Evolutionary conservation across 92 coral and sea anemone species (phyloP), one percentile per base, ranked within the genome.

Genomic region (Epizoanthus illoricatus): DNA sequence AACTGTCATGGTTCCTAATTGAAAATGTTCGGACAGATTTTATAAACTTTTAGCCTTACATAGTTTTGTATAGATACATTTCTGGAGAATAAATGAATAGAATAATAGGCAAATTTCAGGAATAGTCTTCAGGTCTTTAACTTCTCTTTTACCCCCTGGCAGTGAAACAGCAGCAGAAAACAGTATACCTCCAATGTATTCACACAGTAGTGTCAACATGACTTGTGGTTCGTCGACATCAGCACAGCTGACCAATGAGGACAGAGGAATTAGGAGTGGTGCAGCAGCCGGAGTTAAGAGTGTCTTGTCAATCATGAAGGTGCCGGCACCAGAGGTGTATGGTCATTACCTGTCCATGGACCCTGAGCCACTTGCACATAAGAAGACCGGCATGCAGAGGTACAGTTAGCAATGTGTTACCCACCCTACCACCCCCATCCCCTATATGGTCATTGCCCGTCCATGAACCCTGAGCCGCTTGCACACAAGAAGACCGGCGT

Each of bases 371-470:
- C 87, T 97, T n/a, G 83, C 89, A 75, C 90, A 82, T 58, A 97
- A 94, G 92, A 97, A 86, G 86, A 76, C 86, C 19, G 98, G 98
- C 17, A 73, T 96, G 43, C 99, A 96, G 72, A 96, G 98, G 99
- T 95, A 85, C 67, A 7, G 56, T 43, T 12, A 1, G 10, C 9
- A 69, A 39, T 69, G 74, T 36, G 62, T 19, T 40, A 69, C 12
- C 36, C 17, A 41, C 82, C 47, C 47, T n/a, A n/a, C n/a, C n/a
- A n/a, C n/a, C n/a, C n/a, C n/a, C n/a, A n/a, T n/a, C n/a, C n/a
- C n/a, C n/a, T n/a, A n/a, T 87, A 90, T 85, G 98, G 99, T 3
- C 99, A 97, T 80, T 97, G 87, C 74, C 98, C 99, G 33, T 90
- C 97, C 4, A 19, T 81, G 20, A 94, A 94, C 65, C 93, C 95